These are phyloP conservation scores for Hoplodrina ambigua DNA, from an alignment of 2,888 invertebrate species.

Conservation along the genomic window DNA sequence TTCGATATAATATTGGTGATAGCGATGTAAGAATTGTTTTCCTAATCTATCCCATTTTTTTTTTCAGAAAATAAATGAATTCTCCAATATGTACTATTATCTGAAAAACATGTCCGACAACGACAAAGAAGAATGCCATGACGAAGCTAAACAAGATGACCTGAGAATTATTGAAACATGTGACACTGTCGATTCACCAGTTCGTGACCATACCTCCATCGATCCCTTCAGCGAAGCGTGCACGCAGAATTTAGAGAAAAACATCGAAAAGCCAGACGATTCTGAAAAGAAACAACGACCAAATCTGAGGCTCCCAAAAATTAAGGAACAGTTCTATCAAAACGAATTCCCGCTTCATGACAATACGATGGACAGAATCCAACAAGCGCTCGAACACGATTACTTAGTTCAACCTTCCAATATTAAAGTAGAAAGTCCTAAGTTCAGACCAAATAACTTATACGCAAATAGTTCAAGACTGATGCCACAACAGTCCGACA, in stretches of 20 bases:
- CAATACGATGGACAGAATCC: slow-evolving; percentile 80
- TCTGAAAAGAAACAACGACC: slow-evolving; percentile 86
- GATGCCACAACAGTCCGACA: slow-evolving; percentile 83
- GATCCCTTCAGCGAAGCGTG: slow-evolving; percentile 89
- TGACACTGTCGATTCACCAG: slow-evolving; percentile 84
- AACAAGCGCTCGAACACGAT: slow-evolving; percentile 89
- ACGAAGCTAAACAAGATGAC: slow-evolving; percentile 85
- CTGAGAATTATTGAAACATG: slow-evolving; percentile 84
- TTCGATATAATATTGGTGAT: not conserved
- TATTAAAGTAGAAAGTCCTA: slow-evolving; percentile 89
- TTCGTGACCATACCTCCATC: slow-evolving; percentile 64
- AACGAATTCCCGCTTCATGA: slow-evolving; percentile 83
- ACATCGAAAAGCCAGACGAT: slow-evolving; percentile 66
- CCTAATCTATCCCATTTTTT: slow-evolving; percentile 17
- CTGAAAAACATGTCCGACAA: slow-evolving; percentile 94
- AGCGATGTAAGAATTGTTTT: not conserved
- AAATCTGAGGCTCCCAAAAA: slow-evolving; percentile 81
- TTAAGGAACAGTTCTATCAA: slow-evolving; percentile 87
- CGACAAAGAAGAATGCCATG: slow-evolving; percentile 88
- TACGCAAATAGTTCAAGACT: slow-evolving; percentile 87
- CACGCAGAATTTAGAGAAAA: slow-evolving; percentile 84
- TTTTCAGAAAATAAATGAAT: slow-evolving; percentile 95
- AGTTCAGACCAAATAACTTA: slow-evolving; percentile 86
- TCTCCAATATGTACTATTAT: slow-evolving; percentile 96
- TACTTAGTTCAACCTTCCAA: slow-evolving; percentile 92